These are phyloP conservation scores for Eucera pruinosa DNA, from an alignment of 2,888 invertebrate genomes.

Conservation along the genomic window DNA sequence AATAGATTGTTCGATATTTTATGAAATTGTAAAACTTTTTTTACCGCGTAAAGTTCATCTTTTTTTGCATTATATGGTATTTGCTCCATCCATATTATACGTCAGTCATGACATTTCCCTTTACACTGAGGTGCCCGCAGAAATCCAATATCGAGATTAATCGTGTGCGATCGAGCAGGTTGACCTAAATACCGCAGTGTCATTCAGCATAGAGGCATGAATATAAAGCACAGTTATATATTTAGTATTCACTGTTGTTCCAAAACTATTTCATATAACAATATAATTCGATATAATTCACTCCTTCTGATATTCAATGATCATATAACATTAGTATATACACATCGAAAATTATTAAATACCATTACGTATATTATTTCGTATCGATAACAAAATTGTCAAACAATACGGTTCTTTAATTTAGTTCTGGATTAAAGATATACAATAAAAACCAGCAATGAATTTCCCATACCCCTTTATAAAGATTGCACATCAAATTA, in stretches of 20 bases:
- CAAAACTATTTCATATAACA: neutral
- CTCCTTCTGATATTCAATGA: neutral
- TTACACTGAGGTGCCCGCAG: slow-evolving; percentile 32
- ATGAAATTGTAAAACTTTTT: neutral
- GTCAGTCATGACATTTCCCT: slow-evolving; percentile 53
- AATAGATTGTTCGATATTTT: no score
- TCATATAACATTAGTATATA: neutral
- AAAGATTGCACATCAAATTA: neutral
- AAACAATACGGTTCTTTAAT: neutral
- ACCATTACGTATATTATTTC: neutral
- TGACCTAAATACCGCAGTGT: slow-evolving; percentile 57
- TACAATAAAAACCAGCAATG: neutral
- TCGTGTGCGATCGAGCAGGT: slow-evolving; percentile 45
- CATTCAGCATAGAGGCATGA: slow-evolving; percentile 39
- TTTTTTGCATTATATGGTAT: neutral
- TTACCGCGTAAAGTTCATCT: neutral
- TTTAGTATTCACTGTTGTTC: slow-evolving; percentile 4
- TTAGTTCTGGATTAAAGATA: neutral
- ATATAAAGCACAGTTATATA: slow-evolving; percentile 26
- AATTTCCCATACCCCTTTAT: neutral
- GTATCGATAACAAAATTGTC: neutral
- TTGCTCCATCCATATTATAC: slow-evolving; percentile 21
- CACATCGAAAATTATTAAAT: neutral
- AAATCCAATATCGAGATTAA: slow-evolving; percentile 64
- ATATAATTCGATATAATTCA: neutral